A percentile compares a stretch with the other conserved stretches of the same genome.
These are phyloP conservation scores for Ascaphus truei DNA, from an alignment of 2,113 vertebrate genomes.

Conservation along the genomic window DNA sequence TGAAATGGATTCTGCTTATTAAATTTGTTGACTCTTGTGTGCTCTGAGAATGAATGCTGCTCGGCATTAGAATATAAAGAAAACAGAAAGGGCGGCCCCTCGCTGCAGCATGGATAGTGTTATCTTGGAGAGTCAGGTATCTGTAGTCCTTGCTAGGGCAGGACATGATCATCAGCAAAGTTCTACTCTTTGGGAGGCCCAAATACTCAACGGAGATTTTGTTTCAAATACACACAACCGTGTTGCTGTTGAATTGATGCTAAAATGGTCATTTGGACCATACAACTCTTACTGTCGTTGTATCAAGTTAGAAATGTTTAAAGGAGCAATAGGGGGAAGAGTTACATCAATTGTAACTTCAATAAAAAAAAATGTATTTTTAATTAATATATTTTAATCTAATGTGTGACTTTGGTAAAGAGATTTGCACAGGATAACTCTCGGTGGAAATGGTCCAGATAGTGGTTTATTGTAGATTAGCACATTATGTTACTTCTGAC, in stretches of 20 bases:
- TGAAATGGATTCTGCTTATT: slow-evolving; percentile 75
- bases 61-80: slow-evolving; percentile 49
- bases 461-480: no score
- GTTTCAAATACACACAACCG: not conserved
- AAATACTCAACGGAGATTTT: not conserved
- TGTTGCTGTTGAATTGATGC: slow-evolving; percentile 5
- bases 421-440: no score
- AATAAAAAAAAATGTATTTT: no score
- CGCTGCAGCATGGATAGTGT: slow-evolving; percentile 51
- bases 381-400: no score
- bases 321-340: no score
- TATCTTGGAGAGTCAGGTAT: slow-evolving; percentile 70
- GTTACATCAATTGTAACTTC: no score
- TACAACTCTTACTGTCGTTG: no score
- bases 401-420: no score
- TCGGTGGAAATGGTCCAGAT: no score
- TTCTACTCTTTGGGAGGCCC: slow-evolving; percentile 5
- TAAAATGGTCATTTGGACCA: not conserved
- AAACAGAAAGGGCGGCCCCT: slow-evolving; percentile 50
- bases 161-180: slow-evolving; percentile 4
- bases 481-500: no score
- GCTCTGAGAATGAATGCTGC: slow-evolving; percentile 67
- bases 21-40: slow-evolving; percentile 69
- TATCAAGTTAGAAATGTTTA: no score
- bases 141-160: not conserved